Evolutionary conservation across 2,113 vertebrate species (phyloP), one percentile per base, ranked within the genome.

Genomic region (Gasterosteus nipponicus): DNA sequence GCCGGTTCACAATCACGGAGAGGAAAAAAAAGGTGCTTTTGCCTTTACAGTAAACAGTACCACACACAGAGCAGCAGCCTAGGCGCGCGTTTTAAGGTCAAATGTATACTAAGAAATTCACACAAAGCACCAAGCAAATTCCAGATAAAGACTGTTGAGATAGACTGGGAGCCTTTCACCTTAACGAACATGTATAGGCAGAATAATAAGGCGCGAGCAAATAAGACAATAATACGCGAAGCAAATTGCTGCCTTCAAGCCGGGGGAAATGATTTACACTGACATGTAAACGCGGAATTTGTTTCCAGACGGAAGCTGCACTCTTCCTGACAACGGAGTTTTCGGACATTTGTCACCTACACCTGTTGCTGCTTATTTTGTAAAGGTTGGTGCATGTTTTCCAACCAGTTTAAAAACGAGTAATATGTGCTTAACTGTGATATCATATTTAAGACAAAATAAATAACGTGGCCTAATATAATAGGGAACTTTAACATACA

Each of bases 241-340:
- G 5, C 64, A 10, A 60, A 72, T 47, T n/a, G 44, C 31, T 62
- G 18, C 54, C 49, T 58, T 63, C 10, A 35, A 65, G 16, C 44
- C 29, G 60, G n/a, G 65, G 77, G 72, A 89, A 87, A 87, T 51
- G 1, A 67, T 77, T 77, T 59, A 78, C 66, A 63, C 85, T 82
- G 79, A 72, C 65, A 82, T 82, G 69, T 77, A 86, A 89, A 87
- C 80, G 53, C 59, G 80, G 26, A n/a, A 89, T 87, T 86, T 91
- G 81, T 84, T 89, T 90, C 77, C 56, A 79, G 73, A 18, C 39
- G 62, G 67, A 71, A 39, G 58, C 18, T 63, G 53, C 70, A 58
- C 53, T 49, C 9, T 61, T 59, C n/a, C 58, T 84, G 81, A n/a
- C 54, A 4, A 51, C 2, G 33, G 18, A 54, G 75, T 58, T 39